Evolutionary conservation across 2,888 invertebrate species (phyloP), one percentile per base, ranked within the genome.

Genomic region (Stenodema calcarata): DNA sequence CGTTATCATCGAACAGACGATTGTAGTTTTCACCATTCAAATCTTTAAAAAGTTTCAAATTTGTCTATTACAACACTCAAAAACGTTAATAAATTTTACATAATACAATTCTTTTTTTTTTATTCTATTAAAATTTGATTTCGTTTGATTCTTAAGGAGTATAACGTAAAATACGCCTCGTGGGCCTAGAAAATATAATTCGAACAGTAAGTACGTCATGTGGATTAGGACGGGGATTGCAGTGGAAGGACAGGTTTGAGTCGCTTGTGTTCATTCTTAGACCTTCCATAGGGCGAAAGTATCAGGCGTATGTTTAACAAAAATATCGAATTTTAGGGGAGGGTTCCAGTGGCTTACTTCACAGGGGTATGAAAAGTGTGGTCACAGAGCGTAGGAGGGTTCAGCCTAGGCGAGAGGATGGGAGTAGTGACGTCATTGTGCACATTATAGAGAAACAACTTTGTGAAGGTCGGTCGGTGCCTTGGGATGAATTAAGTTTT

Each of bases 1-100:
- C 54, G 47, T 75, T 47, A 84, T 75, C 76, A 23, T 75, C 84
- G 78, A 86, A 79, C 23, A 86, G 78, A 84, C 84, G 73, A 82
- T 82, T 82, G 70, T 82, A 82, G 42, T 82, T 69, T 62, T 69
- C 69, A 23, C 35, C 69, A 69, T 27, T 82, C 69, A 69, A 27
- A 75, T 6, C 6, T 73, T 73, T 30, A 73, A 16, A 73, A 78
- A 18, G 44, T 30, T 44, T 12, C 35, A 35, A 42, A 18, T 18
- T 27, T 82, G 69, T 16, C 62, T 69, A 82, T 69, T 82, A 82
- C 82, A 82, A 82, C 82, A 69, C 69, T 82, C 69, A 69, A 69
- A 80, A 82, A 44, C 23, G 62, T 23, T 62, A 62, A 18, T 62
- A 62, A 62, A 62, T 62, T 62, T 62, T 62, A 62, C 62, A 23